phyloP scores from a whole-genome alignment of 2,888 invertebrate genomes.

The Rutpela maculata region DNA sequence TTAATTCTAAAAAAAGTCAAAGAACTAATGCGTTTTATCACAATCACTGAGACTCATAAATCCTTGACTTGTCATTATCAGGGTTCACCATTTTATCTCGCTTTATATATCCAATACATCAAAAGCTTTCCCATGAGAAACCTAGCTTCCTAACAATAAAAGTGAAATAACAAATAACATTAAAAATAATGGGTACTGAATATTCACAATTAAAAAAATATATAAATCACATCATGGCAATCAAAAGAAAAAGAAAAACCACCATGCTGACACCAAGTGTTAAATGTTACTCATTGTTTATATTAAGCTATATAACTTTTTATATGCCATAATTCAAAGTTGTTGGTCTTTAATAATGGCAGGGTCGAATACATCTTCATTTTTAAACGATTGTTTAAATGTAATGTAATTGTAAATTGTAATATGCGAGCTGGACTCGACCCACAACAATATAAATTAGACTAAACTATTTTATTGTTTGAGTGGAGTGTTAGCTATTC shows the following conservation, averaged over 20 bases:
- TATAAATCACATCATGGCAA: neutral
- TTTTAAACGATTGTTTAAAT: conserved; percentile 20
- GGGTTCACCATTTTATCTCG: conserved; percentile 16
- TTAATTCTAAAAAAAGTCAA: neutral
- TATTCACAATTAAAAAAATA: neutral
- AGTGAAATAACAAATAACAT: neutral
- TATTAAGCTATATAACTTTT: neutral
- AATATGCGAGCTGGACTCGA: conserved; percentile 7
- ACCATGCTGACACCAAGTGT: neutral
- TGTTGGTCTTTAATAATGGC: conserved; percentile 17
- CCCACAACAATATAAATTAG: conserved; percentile 14
- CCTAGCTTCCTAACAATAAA: neutral
- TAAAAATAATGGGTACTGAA: neutral
- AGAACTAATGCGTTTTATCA: conserved; percentile 8
- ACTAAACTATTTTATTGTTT: conserved; percentile 24
- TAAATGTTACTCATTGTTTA: conserved; percentile 9
- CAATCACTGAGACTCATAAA: neutral
- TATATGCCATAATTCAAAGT: neutral
- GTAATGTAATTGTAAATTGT: neutral
- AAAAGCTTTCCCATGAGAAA: neutral
- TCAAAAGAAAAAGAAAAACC: neutral
- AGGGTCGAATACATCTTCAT: conserved; percentile 9
- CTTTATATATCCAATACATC: conserved; percentile 7
- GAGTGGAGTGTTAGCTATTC: neutral
- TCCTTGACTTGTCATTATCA: conserved; percentile 18